These are phyloP conservation scores for Fragum whitleyi DNA, from an alignment of 2,888 invertebrate genomes.

Conservation along the genomic window DNA sequence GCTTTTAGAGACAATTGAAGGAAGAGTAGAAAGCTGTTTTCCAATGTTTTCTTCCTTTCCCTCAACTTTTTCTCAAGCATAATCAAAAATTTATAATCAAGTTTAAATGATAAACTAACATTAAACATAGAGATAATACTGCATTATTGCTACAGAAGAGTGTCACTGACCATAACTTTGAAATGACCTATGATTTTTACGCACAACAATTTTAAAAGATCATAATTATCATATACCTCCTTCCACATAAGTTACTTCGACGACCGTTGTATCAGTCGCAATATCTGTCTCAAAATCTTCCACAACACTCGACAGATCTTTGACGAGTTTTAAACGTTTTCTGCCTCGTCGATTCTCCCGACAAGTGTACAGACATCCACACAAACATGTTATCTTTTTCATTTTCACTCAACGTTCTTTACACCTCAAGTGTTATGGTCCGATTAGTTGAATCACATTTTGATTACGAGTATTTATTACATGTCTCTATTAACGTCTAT, in stretches of 20 bases:
- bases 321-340: constrained; percentile 50
- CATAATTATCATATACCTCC: constrained; percentile 10
- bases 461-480: no score
- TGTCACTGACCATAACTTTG: no score
- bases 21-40: not conserved
- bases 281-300: constrained; percentile 59
- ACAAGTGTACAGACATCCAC: constrained; percentile 49
- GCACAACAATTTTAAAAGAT: no score
- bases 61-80: not conserved
- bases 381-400: constrained; percentile 53
- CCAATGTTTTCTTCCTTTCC: constrained; percentile 3
- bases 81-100: not conserved
- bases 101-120: no score
- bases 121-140: no score
- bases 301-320: constrained; percentile 38
- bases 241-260: constrained; percentile 50
- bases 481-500: no score
- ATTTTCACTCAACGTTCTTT: constrained; percentile 6
- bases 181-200: no score
- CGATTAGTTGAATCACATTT: no score
- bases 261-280: constrained; percentile 25
- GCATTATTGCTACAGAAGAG: no score
- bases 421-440: not conserved
- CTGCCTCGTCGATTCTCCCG: constrained; percentile 36
- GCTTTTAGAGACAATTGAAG: not conserved